Conservation (phyloP, 1,140 invertebrate species). For the Leptinotarsa lineolata region DNA sequence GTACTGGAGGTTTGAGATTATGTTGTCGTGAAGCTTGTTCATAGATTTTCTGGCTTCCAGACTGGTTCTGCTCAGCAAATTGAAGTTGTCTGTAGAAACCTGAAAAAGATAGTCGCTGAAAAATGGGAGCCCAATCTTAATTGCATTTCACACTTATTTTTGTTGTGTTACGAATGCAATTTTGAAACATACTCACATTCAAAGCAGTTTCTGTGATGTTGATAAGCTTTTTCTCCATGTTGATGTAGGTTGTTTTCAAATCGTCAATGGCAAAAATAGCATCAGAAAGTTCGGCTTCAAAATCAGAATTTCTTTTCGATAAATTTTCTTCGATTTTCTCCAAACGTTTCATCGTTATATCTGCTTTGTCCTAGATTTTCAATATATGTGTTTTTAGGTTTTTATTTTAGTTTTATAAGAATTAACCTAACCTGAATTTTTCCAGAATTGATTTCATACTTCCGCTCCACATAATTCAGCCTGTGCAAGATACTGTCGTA, state of each 20-base stretch:
- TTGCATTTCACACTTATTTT: too few species aligned
- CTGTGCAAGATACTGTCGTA: constrained; percentile 56
- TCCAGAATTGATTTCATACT: constrained; percentile 49
- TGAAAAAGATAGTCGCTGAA: constrained; percentile 4
- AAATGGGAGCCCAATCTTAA: too few species aligned
- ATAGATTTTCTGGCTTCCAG: constrained; percentile 24
- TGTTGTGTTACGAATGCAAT: background rate
- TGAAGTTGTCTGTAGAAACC: constrained; percentile 20
- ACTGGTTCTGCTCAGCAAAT: background rate
- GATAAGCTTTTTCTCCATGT: constrained; percentile 35
- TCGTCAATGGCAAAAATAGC: constrained; percentile 45
- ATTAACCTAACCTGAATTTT: constrained; percentile 52
- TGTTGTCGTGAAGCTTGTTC: constrained; percentile 24
- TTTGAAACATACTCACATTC: constrained; percentile 22
- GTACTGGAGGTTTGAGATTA: constrained; percentile 24
- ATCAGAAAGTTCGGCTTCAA: constrained; percentile 48
- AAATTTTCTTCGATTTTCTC: constrained; percentile 49
- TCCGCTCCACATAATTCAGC: constrained; percentile 53
- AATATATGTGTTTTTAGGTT: background rate
- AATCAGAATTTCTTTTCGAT: constrained; percentile 41
- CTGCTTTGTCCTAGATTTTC: constrained; percentile 43
- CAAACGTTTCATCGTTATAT: constrained; percentile 40
- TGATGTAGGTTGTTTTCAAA: constrained; percentile 39
- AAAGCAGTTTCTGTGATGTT: constrained; percentile 37
- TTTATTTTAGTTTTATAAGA: background rate